phyloP scores from a whole-genome alignment of 2,888 invertebrate species.

The Drosophila pseudotakahashii region DNA sequence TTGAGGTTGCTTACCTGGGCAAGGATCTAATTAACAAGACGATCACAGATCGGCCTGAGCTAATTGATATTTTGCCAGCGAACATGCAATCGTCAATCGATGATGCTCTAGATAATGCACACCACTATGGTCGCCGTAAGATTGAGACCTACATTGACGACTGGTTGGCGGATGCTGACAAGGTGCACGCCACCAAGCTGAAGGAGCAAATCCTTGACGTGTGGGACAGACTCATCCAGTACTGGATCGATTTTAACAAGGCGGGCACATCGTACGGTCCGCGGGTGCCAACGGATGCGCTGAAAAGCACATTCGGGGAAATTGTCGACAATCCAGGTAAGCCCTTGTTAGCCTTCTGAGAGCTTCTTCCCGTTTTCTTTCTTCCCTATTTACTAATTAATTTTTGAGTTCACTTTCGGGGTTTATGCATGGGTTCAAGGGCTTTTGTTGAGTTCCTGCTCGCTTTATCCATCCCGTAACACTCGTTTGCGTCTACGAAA shows the following conservation, averaged over 20 bases:
- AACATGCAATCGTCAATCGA: slow-evolving; percentile 88
- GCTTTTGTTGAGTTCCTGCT: slow-evolving; percentile 28
- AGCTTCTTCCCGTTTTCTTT: slow-evolving; percentile 33
- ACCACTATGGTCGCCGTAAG: slow-evolving; percentile 95
- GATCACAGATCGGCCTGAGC: slow-evolving; percentile 94
- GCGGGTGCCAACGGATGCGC: slow-evolving; percentile 89
- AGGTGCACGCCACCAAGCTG: slow-evolving; percentile 91
- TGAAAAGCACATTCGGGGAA: slow-evolving; percentile 89
- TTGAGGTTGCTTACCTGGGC: slow-evolving; percentile 94
- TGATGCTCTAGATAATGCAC: slow-evolving; percentile 96
- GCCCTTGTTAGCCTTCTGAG: slow-evolving; percentile 9
- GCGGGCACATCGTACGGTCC: slow-evolving; percentile 87
- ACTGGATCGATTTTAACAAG: slow-evolving; percentile 92
- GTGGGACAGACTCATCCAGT: slow-evolving; percentile 97
- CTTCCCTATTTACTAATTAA: slow-evolving; percentile 33
- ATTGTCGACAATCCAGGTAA: slow-evolving; percentile 91
- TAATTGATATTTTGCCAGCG: slow-evolving; percentile 91
- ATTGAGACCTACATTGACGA: slow-evolving; percentile 94
- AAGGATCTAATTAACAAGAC: slow-evolving; percentile 95
- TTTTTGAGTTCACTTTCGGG: slow-evolving; percentile 39
- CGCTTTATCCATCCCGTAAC: slow-evolving; percentile 40
- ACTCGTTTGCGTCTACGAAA: slow-evolving; percentile 55
- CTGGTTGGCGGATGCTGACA: slow-evolving; percentile 91
- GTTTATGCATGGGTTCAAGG: slow-evolving; percentile 8
- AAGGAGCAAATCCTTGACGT: slow-evolving; percentile 95